A percentile compares a stretch with the other conserved stretches of the same genome.
phyloP scores from a whole-genome alignment of 2,113 vertebrate genomes.

The Nicator chloris region DNA sequence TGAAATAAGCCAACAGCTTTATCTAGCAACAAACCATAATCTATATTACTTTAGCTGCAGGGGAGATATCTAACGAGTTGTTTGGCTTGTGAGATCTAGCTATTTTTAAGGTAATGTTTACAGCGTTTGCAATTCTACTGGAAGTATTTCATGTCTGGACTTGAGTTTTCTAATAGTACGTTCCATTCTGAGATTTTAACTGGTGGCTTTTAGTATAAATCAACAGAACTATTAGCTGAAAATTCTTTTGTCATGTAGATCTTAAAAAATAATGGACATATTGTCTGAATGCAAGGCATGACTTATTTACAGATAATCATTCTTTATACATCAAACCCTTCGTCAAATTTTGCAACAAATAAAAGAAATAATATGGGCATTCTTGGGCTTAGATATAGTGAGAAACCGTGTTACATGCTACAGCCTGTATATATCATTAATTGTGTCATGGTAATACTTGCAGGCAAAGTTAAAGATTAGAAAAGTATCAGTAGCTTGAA shows the following conservation, averaged over 20 bases:
- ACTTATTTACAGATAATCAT: background rate
- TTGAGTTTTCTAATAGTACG: background rate
- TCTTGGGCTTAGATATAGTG: background rate
- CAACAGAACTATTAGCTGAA: background rate
- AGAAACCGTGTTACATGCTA: background rate
- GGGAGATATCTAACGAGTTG: background rate
- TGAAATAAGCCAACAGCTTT: background rate
- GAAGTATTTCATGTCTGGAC: background rate
- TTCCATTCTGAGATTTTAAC: background rate
- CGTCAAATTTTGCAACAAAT: background rate
- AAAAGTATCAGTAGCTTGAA: background rate
- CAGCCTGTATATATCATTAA: background rate
- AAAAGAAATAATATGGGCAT: background rate
- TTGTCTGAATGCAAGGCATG: background rate
- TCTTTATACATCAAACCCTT: background rate
- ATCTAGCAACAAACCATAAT: background rate
- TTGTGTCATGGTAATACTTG: background rate
- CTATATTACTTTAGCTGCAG: background rate
- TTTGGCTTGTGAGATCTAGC: background rate
- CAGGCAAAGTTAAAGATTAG: background rate
- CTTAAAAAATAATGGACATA: background rate
- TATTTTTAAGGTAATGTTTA: background rate
- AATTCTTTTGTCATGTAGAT: background rate
- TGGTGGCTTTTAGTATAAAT: background rate
- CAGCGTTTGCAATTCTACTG: background rate